Base-by-base conservation (phyloP, 2,888 invertebrate species). In the Caenorhabditis sulstoni region DNA sequence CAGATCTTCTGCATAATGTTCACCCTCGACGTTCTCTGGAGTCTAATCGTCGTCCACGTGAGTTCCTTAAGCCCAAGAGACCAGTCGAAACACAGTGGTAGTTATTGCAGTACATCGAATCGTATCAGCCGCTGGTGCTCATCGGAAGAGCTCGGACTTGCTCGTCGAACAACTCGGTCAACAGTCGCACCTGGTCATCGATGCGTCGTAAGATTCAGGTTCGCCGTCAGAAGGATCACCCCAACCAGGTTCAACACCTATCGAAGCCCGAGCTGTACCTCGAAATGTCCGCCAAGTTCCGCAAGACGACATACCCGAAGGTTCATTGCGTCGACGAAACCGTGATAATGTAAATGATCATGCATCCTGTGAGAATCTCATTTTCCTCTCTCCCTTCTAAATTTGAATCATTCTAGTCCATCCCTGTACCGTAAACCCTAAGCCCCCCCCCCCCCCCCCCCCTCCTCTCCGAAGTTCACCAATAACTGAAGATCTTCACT, bases 231-330 rank as follows among this genome's bases (percentile, higher is more conserved):
- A 23, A 47, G 5, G 55, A 71, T 22, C 39, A 18, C 7, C n/a
- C 41, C 14, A 29, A 22, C 0, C 57, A 12, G 22, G n/a, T n/a
- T 7, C 12, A 20, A 41, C 57, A 39, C 3, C 62, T 62, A 7
- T 39, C 55, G 8, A 57, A 57, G 37, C 62, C 39, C 0, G 62
- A 57, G 3, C 29, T 71, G 16, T 16, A 55, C 11, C 12, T 11
- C 8, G 71, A 71, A 12, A 71, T 71, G 71, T 71, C 71, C 1
- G 71, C 71, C 4, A 71, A 71, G 57, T 71, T 71, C 49, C 45
- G 55, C 0, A 29, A 14, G 12, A 18, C 45, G n/a, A 49, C 55
- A n/a, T 71, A 22, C 23, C 71, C 71, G 0, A 16, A 7, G 7
- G 29, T 29, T 5, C 29, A 18, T 11, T 4, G 3, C 11, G 41